These are phyloP conservation scores for Drosophila elegans DNA, from an alignment of 1,140 invertebrate species.

Conservation along the genomic window DNA sequence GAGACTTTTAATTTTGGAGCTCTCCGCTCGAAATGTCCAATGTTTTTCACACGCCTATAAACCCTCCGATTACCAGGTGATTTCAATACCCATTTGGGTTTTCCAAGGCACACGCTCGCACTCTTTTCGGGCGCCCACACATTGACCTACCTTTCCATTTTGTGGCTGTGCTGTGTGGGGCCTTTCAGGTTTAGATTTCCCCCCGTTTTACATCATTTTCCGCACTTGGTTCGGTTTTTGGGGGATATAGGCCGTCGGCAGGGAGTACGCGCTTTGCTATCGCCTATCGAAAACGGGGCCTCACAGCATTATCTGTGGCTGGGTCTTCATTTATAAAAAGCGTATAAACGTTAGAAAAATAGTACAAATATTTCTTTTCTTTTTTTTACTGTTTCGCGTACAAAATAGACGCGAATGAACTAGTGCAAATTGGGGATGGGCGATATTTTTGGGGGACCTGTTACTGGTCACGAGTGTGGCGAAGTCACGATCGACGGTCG, in stretches of 20 bases:
- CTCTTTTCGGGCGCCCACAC: conserved; percentile 63
- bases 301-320: conserved; percentile 65
- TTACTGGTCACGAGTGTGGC: conserved; percentile 28
- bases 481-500: neutral
- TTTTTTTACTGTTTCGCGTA: conserved; percentile 74
- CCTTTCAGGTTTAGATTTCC: conserved; percentile 66
- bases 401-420: conserved; percentile 69
- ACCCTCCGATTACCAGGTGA: neutral
- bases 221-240: conserved; percentile 49
- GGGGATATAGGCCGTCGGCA: conserved; percentile 31
- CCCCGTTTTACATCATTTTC: conserved; percentile 66
- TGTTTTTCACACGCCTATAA: conserved; percentile 64
- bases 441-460: conserved; percentile 26
- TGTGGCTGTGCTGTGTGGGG: conserved; percentile 64
- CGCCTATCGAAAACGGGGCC: conserved; percentile 40
- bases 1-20: conserved; percentile 57
- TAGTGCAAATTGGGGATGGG: conserved; percentile 45
- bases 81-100: conserved; percentile 1
- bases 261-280: conserved; percentile 32
- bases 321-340: conserved; percentile 77
- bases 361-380: conserved; percentile 73
- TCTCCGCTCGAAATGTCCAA: conserved; percentile 59
- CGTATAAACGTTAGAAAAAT: conserved; percentile 69
- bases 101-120: conserved; percentile 6
- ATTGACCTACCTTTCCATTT: conserved; percentile 84